Base-by-base conservation (phyloP, 2,888 invertebrate genomes). In the Lymantria monacha region DNA sequence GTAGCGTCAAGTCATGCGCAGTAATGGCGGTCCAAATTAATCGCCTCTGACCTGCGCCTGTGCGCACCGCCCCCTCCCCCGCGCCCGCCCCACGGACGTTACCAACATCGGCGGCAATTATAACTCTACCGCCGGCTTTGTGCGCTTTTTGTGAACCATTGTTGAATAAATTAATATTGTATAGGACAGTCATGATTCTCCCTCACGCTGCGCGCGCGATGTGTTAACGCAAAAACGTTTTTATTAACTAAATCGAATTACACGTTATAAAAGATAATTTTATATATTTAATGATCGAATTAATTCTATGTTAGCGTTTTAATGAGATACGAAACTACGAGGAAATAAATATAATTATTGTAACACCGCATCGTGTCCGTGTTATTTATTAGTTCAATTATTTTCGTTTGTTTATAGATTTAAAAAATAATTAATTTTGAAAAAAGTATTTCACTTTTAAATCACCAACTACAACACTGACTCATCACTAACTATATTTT, bases 1-100 rank as follows among this genome's bases (percentile, higher is more conserved):
- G 63, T 69, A 71, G 75, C 72, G 68, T 70, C 82, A 70, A 83
- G 81, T 84, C 83, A 83, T 78, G 79, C 75, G 69, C 74, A 53
- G 70, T 83, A 83, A 84, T 84, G 75, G 71, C 65, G 63, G 53
- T 61, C 60, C 71, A 59, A 76, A 70, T 74, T 74, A 73, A 68
- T 65, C 66, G 69, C 54, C 53, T 56, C 48, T 54, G 60, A 57
- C 53, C 46, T 59, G 49, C 51, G 52, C 53, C 47, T 57, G 47
- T 57, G 50, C 63, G 48, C 49, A 30, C 48, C 42, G 42, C 3
- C 46, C 15, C 22, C 44, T 8, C 36, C 44, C 3, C 46, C 15
- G 22, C 43, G 9, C 33, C 22, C 31, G 5, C 33, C 10, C 33
- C 33, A 3, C 22, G 22, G 22, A 22, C 22, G 22, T 46, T 46